Evolutionary conservation across 2,888 invertebrate genomes (phyloP), one percentile per base, ranked within the genome.

Genomic region (Heliconius aoede): DNA sequence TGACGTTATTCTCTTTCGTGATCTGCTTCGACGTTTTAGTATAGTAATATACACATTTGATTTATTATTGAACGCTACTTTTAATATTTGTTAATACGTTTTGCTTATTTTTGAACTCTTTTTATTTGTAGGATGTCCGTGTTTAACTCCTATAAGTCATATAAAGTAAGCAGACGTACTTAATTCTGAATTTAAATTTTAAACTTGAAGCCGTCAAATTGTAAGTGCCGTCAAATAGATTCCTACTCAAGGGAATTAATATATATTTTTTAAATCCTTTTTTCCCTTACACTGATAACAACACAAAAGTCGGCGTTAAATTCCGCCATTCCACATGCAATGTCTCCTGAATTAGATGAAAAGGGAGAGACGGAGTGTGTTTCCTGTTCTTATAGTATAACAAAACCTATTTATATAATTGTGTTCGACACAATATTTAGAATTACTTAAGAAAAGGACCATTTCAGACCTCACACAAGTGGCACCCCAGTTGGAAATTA

Each of bases 1-100:
- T 72, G 78, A 69, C 76, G 62, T 76, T 76, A 80, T 77, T 76
- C 62, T 69, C 60, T 61, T 76, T 58, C 73, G 76, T 67, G 72
- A 76, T 78, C 72, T 69, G 76, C 28, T 79, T 73, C 65, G 60
- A 73, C 71, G 68, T 62, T 78, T 74, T 67, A 65, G 76, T 65
- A 78, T 76, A 61, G 61, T 77, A 78, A 78, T 74, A 72, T 78
- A 72, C 60, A 30, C 60, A 72, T 72, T 72, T 72, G 72, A 72
- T 58, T 72, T 55, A 55, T 61, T 77, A 58, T 72, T 64, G 26
- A 58, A 28, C 30, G 30, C 26, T 72, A 67, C 24, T 78, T 65
- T 15, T 61, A 30, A 74, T 69, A 72, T 69, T 51, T 46, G n/a
- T n/a, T n/a, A n/a, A 51, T 69, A 61, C 46, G 46, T 68, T n/a